Evolutionary conservation across 2,888 invertebrate species (phyloP), one percentile per base, ranked within the genome.

Genomic region (Phyto melanocephala): DNA sequence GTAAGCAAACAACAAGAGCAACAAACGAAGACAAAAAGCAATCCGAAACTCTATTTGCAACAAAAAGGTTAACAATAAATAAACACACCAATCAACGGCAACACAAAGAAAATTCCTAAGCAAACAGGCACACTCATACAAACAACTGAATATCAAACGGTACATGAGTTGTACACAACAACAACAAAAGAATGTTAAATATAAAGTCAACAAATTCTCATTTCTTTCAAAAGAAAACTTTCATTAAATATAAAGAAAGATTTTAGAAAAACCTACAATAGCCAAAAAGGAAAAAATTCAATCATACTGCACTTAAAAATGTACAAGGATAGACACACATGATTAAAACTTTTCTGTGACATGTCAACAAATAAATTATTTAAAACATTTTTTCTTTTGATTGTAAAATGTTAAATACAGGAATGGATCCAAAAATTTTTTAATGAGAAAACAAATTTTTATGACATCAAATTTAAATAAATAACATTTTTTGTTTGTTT

Each of bases 271-370:
- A 56, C n/a, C 6, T 13, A n/a, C 42, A 65, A 40, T 13, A 8
- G 15, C 10, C 17, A 45, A 40, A 4, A n/a, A 45, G 24, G 22
- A 17, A 28, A n/a, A 60, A 76, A 58, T 40, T 62, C 68, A 77
- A 77, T 77, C 76, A 77, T 62, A 68, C 62, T 77, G 68, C 76
- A 77, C 76, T 77, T 68, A 68, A 77, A 68, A 68, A 68, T 77
- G 76, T 62, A 62, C 60, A 77, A 77, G 68, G 54, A 17, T 56
- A 58, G 4, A n/a, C 24, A 35, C 40, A 58, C n/a, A 15, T 40
- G n/a, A n/a, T 58, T 47, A 2, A 7, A 11, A 47, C 58, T 67
- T 17, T 22, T n/a, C n/a, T n/a, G n/a, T n/a, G n/a, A n/a, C n/a
- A n/a, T 63, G 42, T n/a, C 15, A 17, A 5, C 33, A 60, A 45